These are phyloP conservation scores for Venustaconcha ellipsiformis DNA, from an alignment of 1,140 invertebrate genomes.

Conservation along the genomic window DNA sequence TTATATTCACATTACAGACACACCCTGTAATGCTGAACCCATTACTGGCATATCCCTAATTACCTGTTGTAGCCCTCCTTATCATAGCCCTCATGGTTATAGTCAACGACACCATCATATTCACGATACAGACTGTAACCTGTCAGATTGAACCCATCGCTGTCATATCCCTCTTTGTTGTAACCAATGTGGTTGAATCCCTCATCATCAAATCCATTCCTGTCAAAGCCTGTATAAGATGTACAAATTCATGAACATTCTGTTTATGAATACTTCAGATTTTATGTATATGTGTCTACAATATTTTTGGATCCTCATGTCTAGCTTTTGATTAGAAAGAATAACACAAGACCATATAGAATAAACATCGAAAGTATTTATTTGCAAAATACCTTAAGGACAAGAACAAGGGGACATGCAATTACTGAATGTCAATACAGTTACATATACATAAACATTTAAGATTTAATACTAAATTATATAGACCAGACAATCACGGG, in stretches of 20 bases:
- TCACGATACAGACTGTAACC: constrained; percentile 47
- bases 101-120: constrained; percentile 56
- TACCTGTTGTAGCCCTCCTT: constrained; percentile 53
- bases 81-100: constrained; percentile 47
- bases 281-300: too few species aligned
- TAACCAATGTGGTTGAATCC: constrained; percentile 50
- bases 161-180: constrained; percentile 43
- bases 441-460: too few species aligned
- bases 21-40: constrained; percentile 53
- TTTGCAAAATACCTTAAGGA: too few species aligned
- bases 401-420: too few species aligned
- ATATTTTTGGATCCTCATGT: neutral
- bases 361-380: too few species aligned
- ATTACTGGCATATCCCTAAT: constrained; percentile 38
- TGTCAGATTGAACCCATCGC: constrained; percentile 49
- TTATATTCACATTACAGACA: constrained; percentile 46
- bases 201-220: constrained; percentile 41
- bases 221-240: constrained; percentile 43
- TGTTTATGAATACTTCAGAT: too few species aligned
- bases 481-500: too few species aligned
- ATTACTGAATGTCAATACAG: too few species aligned
- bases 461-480: too few species aligned
- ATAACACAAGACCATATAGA: too few species aligned
- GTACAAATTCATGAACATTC: neutral
- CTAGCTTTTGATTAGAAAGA: neutral